Base-by-base conservation (phyloP, 2,113 vertebrate genomes). In the Laticauda colubrina region DNA sequence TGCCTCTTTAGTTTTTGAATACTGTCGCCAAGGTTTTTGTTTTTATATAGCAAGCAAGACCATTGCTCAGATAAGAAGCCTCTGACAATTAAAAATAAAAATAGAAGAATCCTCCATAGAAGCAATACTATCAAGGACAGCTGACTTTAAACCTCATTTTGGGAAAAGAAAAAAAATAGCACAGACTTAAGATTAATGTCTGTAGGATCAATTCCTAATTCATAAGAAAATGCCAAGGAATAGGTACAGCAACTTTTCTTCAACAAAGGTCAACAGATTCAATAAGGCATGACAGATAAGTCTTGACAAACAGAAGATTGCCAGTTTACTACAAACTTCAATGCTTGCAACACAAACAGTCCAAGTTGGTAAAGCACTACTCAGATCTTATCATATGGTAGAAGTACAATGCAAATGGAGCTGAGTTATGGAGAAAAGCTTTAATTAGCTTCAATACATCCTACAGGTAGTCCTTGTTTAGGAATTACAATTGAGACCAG, bases 211-310 rank as follows among this genome's bases (percentile, higher is more conserved):
- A 55, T 48, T 89, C 54, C 69, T 75, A 85, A 89, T 85, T 43
- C 53, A 11, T 85, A 89, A 26, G 53, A 89, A 85, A 55, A 48
- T 92, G 69, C 69, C 88, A 85, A 51, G 69, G n/a, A 75, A 89
- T 64, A 24, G 23, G 8, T 45, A 89, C 1, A 92, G 64, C 23
- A 48, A 43, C 21, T 87, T 64, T 45, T 55, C 55, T 59, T 69
- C 88, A 85, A 29, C 51, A 55, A 51, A 85, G 43, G 29, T 21
- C 88, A 89, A 34, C 9, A 61, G 69, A 85, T 59, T 51, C 48
- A 89, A 89, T 20, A 93, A 59, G 69, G 20, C 43, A 89, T 85
- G 69, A 93, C 75, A 93, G 87, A 89, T 48, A 57, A 45, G 51
- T 12, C 20, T 55, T 92, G 91, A 55, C 61, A 45, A 53, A 89